Percentiles rank a stretch among this genome's conserved stretches.
These are phyloP conservation scores for Cheilosia scutellata DNA, from an alignment of 2,888 invertebrate genomes.

Conservation along the genomic window DNA sequence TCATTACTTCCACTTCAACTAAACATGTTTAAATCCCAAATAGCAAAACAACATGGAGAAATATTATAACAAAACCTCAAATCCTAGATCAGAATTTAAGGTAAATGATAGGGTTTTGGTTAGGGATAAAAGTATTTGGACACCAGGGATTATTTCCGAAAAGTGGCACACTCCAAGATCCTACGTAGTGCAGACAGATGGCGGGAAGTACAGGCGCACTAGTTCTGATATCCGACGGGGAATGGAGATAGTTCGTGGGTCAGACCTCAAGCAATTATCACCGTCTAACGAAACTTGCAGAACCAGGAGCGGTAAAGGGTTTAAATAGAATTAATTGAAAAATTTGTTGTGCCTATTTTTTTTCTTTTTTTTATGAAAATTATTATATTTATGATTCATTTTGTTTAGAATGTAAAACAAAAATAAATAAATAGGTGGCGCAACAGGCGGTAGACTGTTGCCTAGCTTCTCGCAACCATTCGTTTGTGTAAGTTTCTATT, in stretches of 20 bases:
- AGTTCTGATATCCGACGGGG: conserved; percentile 5
- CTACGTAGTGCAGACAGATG: conserved; percentile 20
- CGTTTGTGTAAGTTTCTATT: too few species aligned
- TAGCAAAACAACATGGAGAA: too few species aligned
- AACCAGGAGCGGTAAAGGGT: conserved; percentile 13
- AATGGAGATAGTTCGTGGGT: not conserved
- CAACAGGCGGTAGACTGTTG: too few species aligned
- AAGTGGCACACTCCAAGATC: conserved; percentile 30
- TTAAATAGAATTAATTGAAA: too few species aligned
- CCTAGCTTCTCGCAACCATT: too few species aligned
- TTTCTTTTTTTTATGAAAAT: too few species aligned
- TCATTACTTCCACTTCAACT: conserved; percentile 8
- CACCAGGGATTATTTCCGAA: conserved; percentile 16
- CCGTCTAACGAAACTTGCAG: not conserved
- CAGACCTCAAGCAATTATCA: not conserved
- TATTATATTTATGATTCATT: too few species aligned
- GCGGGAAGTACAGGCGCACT: conserved; percentile 4
- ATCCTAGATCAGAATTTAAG: not conserved
- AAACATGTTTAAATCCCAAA: conserved; percentile 3
- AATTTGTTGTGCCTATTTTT: too few species aligned
- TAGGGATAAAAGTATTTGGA: conserved; percentile 17
- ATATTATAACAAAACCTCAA: too few species aligned
- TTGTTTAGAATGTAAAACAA: too few species aligned
- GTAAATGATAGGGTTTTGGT: conserved; percentile 12
- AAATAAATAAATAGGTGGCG: too few species aligned